These are phyloP conservation scores for Chaenocephalus aceratus DNA, from an alignment of 2,113 vertebrate species.

Conservation along the genomic window DNA sequence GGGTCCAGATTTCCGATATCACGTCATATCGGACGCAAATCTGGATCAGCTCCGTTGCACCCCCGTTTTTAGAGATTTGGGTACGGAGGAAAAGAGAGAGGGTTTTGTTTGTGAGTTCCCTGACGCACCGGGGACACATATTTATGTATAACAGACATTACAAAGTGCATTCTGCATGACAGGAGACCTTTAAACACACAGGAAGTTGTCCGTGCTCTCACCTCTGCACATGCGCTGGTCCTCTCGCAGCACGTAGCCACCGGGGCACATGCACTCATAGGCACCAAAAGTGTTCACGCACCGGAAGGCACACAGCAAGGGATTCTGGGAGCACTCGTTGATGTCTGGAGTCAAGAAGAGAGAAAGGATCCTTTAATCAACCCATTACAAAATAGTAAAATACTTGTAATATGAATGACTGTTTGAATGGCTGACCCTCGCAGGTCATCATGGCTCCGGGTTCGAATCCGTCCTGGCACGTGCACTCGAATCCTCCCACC, in stretches of 20 bases:
- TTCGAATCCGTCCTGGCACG: conserved; percentile 93
- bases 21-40: no score
- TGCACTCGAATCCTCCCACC: conserved; percentile 92
- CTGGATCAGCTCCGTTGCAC: background rate
- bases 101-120: no score
- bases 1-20: no score
- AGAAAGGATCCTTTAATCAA: background rate
- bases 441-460: conserved; percentile 94
- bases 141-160: background rate
- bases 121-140: no score
- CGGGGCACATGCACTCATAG: conserved; percentile 93
- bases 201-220: conserved; percentile 61
- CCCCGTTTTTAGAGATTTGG: no score
- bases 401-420: background rate
- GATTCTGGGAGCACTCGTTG: conserved; percentile 93
- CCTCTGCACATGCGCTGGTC: conserved; percentile 95
- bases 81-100: no score
- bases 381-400: no score
- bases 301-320: conserved; percentile 95
- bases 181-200: no score
- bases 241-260: conserved; percentile 91
- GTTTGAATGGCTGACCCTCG: conserved; percentile 83
- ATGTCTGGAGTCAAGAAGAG: conserved; percentile 83
- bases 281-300: conserved; percentile 95
- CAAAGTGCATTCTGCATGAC: background rate